A percentile compares a stretch with the other conserved stretches of the same genome.
phyloP scores from a whole-genome alignment of 2,797 vertebrate genomes.

The Parauchenoglanis punctatus region DNA sequence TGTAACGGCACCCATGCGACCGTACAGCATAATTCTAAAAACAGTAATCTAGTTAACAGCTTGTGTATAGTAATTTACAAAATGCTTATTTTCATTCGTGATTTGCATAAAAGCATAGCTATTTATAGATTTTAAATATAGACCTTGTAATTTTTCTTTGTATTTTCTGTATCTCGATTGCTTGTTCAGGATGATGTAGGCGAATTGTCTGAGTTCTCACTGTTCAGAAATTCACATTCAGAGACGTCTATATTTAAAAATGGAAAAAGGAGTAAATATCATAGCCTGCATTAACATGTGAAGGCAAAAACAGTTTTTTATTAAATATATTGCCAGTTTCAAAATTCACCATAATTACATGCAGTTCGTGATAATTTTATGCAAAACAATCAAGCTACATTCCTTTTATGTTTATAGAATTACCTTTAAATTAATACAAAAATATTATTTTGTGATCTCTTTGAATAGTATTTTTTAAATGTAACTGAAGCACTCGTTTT shows the following conservation, averaged over 20 bases:
- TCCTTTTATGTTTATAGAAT: neutral
- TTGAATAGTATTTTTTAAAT: neutral
- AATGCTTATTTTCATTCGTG: neutral
- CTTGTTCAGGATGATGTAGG: neutral
- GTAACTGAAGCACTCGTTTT: neutral
- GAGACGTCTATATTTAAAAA: constrained; percentile 2
- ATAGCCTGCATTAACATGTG: neutral
- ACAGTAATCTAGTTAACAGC: neutral
- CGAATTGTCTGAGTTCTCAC: neutral
- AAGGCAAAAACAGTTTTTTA: neutral
- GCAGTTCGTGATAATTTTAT: neutral
- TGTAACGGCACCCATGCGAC: neutral
- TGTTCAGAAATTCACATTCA: neutral
- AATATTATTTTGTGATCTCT: neutral
- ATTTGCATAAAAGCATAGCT: neutral
- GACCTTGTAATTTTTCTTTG: neutral
- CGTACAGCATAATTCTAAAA: neutral
- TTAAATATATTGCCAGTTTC: neutral
- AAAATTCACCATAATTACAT: neutral
- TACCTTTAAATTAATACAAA: neutral
- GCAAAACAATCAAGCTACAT: neutral
- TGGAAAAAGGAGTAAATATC: neutral
- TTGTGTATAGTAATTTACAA: neutral
- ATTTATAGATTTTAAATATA: neutral
- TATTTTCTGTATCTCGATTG: neutral